Base-by-base conservation (phyloP, 1,140 invertebrate species). In the Macrostomum lignano region DNA sequence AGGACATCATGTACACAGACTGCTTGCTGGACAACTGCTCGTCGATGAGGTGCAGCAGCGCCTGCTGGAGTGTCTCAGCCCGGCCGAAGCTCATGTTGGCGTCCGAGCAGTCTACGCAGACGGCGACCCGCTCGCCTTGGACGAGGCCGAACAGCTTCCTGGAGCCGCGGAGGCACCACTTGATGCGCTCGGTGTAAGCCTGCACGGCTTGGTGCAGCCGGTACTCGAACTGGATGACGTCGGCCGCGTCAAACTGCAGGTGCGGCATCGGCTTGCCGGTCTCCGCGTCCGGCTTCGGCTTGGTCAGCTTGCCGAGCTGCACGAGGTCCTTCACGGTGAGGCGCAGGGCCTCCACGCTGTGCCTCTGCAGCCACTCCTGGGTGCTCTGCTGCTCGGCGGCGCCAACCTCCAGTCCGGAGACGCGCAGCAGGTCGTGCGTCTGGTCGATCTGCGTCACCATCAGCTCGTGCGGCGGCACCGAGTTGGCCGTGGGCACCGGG, bases 81-180 rank as follows among this genome's bases (percentile, higher is more conserved):
- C 38, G 29, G 9, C 38, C 38, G n/a, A 37, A 37, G 17, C 38
- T 26, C 33, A 46, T 41, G 40, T 55, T 57, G 17, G 48, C 45
- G 47, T 54, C 48, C 11, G 53, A 56, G 17, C 38, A 41, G 36
- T 59, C 55, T 15, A 58, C 39, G 28, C 48, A 37, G 7, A 58
- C 36, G 22, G 44, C 52, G 6, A 56, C 39, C 31, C 40, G 44
- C 7, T 46, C 41, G 4, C 51, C 54, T 33, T 46, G 45, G 6
- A 55, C 30, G 35, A 55, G 40, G 7, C 55, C 55, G 48, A 59
- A 59, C 29, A 51, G 42, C 49, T 53, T 30, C 19, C 26, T 28
- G 19, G 14, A 15, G 15, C 26, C 26, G 14, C 19, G 9, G 5
- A 15, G n/a, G n/a, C 23, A 9, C 26, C 26, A 28, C 19, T 28